phyloP scores from a whole-genome alignment of 2,797 vertebrate genomes.

The Pogonophryne albipinna region DNA sequence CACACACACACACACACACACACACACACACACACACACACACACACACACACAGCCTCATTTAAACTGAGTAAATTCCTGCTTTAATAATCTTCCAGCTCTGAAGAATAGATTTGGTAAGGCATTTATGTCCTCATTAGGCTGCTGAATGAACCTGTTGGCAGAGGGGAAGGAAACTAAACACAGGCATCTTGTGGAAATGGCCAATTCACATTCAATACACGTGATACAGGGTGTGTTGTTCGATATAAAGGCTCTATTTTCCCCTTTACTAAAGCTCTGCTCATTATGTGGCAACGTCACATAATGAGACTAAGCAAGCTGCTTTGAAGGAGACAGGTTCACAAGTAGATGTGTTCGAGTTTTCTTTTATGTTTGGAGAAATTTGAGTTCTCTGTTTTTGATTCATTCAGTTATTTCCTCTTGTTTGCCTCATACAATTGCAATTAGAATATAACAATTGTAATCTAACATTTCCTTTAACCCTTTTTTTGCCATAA shows the following conservation, averaged over 20 bases:
- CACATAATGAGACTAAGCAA: background rate
- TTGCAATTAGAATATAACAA: background rate
- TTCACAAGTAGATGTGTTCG: background rate
- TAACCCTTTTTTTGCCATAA: background rate
- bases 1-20: background rate
- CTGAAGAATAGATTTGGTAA: conserved; percentile 28
- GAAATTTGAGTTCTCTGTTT: background rate
- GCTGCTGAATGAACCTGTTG: conserved; percentile 42
- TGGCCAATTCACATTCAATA: background rate
- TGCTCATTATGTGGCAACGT: conserved; percentile 4
- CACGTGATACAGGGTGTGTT: background rate
- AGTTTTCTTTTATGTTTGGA: background rate
- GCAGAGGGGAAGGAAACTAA: conserved; percentile 19
- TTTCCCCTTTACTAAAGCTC: background rate
- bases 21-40: background rate
- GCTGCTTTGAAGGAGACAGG: background rate
- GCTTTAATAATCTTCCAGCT: conserved; percentile 39
- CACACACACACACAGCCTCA: conserved; percentile 4
- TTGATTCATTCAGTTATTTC: background rate
- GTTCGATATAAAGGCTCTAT: background rate
- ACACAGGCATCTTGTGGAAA: background rate
- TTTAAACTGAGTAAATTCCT: conserved; percentile 56
- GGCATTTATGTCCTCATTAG: conserved; percentile 70
- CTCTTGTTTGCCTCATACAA: too few species aligned
- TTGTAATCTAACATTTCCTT: background rate